Evolutionary conservation across 2,797 vertebrate species (phyloP).

Genomic region (Pristis pectinata): DNA sequence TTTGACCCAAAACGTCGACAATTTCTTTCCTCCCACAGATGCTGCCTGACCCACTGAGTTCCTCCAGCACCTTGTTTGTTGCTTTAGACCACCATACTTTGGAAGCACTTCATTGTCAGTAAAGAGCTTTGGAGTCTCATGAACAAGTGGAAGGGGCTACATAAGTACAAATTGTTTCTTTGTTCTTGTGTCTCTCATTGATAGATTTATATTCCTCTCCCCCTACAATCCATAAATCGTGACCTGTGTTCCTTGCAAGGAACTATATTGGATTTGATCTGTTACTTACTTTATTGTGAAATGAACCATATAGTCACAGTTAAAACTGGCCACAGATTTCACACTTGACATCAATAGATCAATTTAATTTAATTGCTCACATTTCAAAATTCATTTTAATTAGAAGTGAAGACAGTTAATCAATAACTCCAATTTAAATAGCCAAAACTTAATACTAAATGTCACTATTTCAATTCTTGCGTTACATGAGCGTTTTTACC

Average conservation of each 20-base stretch:
- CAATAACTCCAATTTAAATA: slow-evolving; percentile 3
- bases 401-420: slow-evolving; percentile 29
- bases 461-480: neutral
- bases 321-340: neutral
- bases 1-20: too few relatives aligned
- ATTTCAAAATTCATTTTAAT: slow-evolving; percentile 25
- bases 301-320: neutral
- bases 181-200: neutral
- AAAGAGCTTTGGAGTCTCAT: neutral
- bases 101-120: neutral
- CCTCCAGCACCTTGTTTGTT: too few relatives aligned
- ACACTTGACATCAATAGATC: slow-evolving; percentile 16
- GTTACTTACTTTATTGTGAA: neutral
- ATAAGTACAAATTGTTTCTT: neutral
- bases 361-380: slow-evolving; percentile 26
- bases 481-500: neutral
- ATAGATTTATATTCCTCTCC: neutral
- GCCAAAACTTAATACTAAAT: neutral
- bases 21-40: too few relatives aligned
- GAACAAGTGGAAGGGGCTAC: neutral
- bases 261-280: neutral
- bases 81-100: neutral
- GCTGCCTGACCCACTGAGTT: too few relatives aligned
- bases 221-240: neutral
- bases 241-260: neutral